Conservation (phyloP, 2,888 invertebrate genomes). For the Hecatera dysodea region DNA sequence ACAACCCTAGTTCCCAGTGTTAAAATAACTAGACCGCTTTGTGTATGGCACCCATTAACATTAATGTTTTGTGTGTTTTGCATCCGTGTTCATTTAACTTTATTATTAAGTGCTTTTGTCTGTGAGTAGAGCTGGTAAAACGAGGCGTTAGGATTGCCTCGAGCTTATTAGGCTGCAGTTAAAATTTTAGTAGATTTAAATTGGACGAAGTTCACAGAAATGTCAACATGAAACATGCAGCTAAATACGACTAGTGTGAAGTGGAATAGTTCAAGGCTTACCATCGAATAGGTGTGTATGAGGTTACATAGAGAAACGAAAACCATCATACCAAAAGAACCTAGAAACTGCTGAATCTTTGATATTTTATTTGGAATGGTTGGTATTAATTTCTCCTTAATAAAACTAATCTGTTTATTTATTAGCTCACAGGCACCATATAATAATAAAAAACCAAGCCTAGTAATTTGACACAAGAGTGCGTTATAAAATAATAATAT, state of each 20-base stretch:
- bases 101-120: slow-evolving; percentile 28
- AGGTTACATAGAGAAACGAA: too few relatives aligned
- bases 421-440: too few relatives aligned
- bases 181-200: slow-evolving; percentile 28
- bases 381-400: too few relatives aligned
- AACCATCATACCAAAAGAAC: too few relatives aligned
- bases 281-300: too few relatives aligned
- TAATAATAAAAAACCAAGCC: too few relatives aligned
- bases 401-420: too few relatives aligned
- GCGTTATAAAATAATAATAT: too few relatives aligned
- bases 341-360: too few relatives aligned
- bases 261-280: neutral
- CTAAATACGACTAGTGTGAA: neutral
- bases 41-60: slow-evolving; percentile 24
- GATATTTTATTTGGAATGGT: too few relatives aligned
- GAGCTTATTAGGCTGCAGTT: slow-evolving; percentile 12
- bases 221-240: neutral
- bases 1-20: neutral
- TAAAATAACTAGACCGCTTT: slow-evolving; percentile 42
- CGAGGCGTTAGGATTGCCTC: neutral
- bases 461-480: too few relatives aligned
- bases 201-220: slow-evolving; percentile 1
- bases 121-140: slow-evolving; percentile 17
- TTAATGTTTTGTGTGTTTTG: slow-evolving; percentile 57
- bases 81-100: slow-evolving; percentile 43